These are phyloP conservation scores for Nematostella vectensis DNA, from an alignment of 92 coral and sea anemone species.

Conservation along the genomic window DNA sequence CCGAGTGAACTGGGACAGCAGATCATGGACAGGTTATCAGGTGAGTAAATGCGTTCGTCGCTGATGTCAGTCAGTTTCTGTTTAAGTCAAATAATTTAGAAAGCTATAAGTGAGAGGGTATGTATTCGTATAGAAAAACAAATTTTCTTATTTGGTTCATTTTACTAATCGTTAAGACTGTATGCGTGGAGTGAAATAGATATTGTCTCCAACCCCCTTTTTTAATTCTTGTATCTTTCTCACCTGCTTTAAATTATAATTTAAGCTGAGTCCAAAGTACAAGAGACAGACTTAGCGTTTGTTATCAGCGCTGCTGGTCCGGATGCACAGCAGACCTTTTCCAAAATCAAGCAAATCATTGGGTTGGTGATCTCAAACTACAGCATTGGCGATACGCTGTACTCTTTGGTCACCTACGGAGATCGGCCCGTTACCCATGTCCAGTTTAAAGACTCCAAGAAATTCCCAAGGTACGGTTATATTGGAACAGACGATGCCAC, in stretches of 20 bases:
- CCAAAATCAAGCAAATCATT: slow-evolving; percentile 64
- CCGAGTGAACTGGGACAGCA: slow-evolving; percentile 61
- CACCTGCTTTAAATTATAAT: too few species aligned
- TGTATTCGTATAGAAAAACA: too few species aligned
- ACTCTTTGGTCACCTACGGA: slow-evolving; percentile 60
- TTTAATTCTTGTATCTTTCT: too few species aligned
- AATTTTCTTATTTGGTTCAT: too few species aligned
- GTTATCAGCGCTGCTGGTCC: slow-evolving; percentile 69
- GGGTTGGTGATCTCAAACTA: slow-evolving; percentile 56
- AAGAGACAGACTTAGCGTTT: slow-evolving; percentile 69
- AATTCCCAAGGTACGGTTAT: slow-evolving; percentile 7
- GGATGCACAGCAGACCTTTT: slow-evolving; percentile 32
- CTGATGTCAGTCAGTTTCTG: too few species aligned
- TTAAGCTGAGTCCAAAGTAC: too few species aligned
- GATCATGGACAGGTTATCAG: slow-evolving; percentile 34
- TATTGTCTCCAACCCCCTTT: too few species aligned
- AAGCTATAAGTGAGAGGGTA: too few species aligned
- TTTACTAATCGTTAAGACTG: too few species aligned
- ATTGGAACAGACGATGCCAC: background rate
- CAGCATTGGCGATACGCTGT: slow-evolving; percentile 46
- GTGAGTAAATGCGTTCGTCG: background rate
- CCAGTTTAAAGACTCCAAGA: slow-evolving; percentile 13
- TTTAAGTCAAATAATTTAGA: too few species aligned
- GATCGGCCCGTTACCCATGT: slow-evolving; percentile 22
- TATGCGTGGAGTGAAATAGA: too few species aligned